These are phyloP conservation scores for Muscina levida DNA, from an alignment of 2,888 invertebrate genomes.

Conservation along the genomic window DNA sequence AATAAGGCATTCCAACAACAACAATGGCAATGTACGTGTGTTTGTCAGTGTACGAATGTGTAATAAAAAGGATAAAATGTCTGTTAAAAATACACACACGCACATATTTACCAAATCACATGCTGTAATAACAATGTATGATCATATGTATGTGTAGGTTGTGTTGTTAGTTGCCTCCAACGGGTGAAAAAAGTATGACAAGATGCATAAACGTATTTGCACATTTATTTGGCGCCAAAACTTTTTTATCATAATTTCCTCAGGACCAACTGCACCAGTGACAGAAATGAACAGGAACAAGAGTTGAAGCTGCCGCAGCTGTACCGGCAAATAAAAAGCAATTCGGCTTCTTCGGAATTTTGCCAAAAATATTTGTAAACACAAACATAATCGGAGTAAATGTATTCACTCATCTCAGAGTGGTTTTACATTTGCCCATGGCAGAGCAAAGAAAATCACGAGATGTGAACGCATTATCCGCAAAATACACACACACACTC, in stretches of 20 bases:
- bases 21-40: no score
- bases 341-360: conserved; percentile 40
- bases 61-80: background rate
- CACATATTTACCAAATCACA: background rate
- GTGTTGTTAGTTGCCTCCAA: no score
- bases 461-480: conserved; percentile 27
- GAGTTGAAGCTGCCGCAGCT: conserved; percentile 7
- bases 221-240: conserved; percentile 64
- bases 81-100: background rate
- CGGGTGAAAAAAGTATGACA: background rate
- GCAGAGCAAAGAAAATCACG: background rate
- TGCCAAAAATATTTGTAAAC: conserved; percentile 60
- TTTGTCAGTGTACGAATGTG: background rate
- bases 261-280: background rate
- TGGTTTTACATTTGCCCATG: conserved; percentile 39
- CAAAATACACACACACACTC: background rate
- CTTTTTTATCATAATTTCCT: conserved; percentile 49
- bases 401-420: conserved; percentile 29
- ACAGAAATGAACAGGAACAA: conserved; percentile 19
- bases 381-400: conserved; percentile 50
- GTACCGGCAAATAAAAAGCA: conserved; percentile 1
- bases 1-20: background rate
- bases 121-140: no score
- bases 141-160: no score
- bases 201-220: conserved; percentile 27